A percentile compares a stretch with the other conserved stretches of the same genome.
Conservation (phyloP, 2,888 invertebrate genomes). For the Leptopilina drosophilae region DNA sequence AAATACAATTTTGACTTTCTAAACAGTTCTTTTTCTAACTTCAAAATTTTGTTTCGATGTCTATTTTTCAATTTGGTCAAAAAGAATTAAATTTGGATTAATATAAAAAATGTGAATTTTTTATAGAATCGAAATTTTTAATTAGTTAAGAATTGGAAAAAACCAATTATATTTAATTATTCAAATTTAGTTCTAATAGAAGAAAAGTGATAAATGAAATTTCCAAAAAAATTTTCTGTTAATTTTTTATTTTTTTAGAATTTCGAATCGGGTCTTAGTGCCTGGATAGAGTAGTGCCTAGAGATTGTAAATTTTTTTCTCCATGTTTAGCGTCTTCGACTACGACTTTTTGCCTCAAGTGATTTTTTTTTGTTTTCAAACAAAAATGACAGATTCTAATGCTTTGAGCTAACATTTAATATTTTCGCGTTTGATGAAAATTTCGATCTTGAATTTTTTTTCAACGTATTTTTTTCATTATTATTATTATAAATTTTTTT, state of each 20-base stretch:
- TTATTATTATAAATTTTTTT: not conserved
- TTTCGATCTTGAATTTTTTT: slow-evolving; percentile 14
- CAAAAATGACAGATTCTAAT: slow-evolving; percentile 7
- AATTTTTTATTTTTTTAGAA: slow-evolving; percentile 60
- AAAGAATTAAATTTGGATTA: not conserved
- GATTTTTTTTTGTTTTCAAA: slow-evolving; percentile 9
- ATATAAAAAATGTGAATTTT: not conserved
- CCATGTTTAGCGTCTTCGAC: slow-evolving; percentile 51
- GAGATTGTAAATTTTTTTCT: slow-evolving; percentile 49
- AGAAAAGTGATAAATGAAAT: slow-evolving; percentile 41
- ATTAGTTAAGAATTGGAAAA: not conserved
- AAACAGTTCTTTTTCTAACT: not conserved
- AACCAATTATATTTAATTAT: slow-evolving; percentile 31
- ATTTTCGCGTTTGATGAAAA: slow-evolving; percentile 9
- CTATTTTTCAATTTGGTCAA: not conserved
- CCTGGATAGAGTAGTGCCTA: slow-evolving; percentile 75
- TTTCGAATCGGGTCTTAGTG: slow-evolving; percentile 69
- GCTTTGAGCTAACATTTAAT: not conserved
- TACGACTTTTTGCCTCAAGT: slow-evolving; percentile 51
- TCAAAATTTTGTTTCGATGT: not conserved
- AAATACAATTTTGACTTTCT: not conserved
- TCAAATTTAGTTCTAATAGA: slow-evolving; percentile 35
- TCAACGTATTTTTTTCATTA: no score
- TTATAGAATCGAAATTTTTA: slow-evolving; percentile 12
- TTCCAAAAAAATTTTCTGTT: slow-evolving; percentile 41